Base-by-base conservation (phyloP, 2,113 vertebrate genomes). In the Ariopsis seemanni region DNA sequence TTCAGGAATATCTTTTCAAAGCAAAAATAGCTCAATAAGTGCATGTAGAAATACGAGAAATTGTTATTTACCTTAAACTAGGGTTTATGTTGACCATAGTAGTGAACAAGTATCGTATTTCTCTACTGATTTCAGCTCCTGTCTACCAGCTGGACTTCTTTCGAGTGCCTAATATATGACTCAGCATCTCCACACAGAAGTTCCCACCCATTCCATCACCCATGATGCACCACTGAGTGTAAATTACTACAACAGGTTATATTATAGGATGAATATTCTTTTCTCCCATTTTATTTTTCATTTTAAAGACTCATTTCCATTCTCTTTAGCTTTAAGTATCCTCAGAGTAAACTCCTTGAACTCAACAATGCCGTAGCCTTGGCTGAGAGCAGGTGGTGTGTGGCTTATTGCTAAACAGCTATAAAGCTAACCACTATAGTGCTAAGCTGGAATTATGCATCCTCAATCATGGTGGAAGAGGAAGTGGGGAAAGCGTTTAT, bases 391-490 rank as follows among this genome's bases (percentile, higher is more conserved):
- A 58, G 30, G 52, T 52, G 25, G 60, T 75, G 42, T 84, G 60
- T 80, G 87, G 55, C 60, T 82, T 71, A 84, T 22, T 50, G 83
- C 55, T 42, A 65, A 83, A 50, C 22, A 83, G 79, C 48, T 85
- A 25, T 48, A 85, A 75, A 75, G 17, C n/a, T 50, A 74, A 62
- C 71, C 27, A 58, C 74, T 27, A 55, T 71, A 87, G 34, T 81
- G n/a, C 83, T 67, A 75, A 63, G 27, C 77, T 69, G 55, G 93
- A 95, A 95, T 95, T 95, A 95, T 95, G 93, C 94, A 95, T 94
- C 27, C 92, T 93, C 93, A 95, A 93, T 95, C 94, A 93, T 94
- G 93, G 92, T 84, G 67, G 88, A 90, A 91, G 87, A 88, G 92
- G 90, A 89, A 91, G 93, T 89, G 90, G 90, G 90, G 89, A 60